Percentiles rank a stretch among this genome's conserved stretches.
Conservation (phyloP, 2,888 invertebrate species). For the Caenorhabditis wallacei region DNA sequence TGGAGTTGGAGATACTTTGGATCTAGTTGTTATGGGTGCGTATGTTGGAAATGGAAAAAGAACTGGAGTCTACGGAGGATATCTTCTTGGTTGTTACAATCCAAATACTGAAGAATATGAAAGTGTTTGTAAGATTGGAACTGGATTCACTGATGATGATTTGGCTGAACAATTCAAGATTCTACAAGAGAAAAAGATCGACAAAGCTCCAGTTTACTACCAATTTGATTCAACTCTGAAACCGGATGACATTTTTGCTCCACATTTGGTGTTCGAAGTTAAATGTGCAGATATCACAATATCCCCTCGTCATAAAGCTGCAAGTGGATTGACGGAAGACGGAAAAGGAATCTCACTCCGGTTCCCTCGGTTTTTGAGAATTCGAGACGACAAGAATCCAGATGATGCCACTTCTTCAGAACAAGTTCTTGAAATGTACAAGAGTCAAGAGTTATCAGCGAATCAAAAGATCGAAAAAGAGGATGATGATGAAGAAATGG, state of each 20-base stretch:
- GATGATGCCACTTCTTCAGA: constrained; percentile 94
- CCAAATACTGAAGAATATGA: constrained; percentile 93
- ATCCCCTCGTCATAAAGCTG: constrained; percentile 95
- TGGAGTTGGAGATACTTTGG: constrained; percentile 96
- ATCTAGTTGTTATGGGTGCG: constrained; percentile 94
- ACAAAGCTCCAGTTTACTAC: constrained; percentile 87
- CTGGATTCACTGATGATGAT: constrained; percentile 95
- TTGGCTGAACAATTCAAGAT: constrained; percentile 89
- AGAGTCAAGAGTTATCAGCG: constrained; percentile 92
- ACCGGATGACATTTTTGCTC: constrained; percentile 93
- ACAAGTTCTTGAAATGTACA: constrained; percentile 88
- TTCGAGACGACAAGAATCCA: constrained; percentile 92
- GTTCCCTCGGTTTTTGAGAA: constrained; percentile 94
- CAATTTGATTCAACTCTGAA: constrained; percentile 88
- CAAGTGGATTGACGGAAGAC: constrained; percentile 87
- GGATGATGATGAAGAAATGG: constrained; percentile 59
- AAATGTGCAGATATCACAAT: constrained; percentile 97
- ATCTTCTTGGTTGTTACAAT: constrained; percentile 95
- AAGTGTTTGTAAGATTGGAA: constrained; percentile 94
- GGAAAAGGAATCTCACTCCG: constrained; percentile 89
- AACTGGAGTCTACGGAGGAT: constrained; percentile 95
- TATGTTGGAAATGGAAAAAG: constrained; percentile 92
- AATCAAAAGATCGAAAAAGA: constrained; percentile 76
- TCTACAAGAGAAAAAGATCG: constrained; percentile 89
- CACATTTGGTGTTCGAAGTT: constrained; percentile 93